These are phyloP conservation scores for Bucco capensis DNA, from an alignment of 2,113 vertebrate genomes.

Conservation along the genomic window DNA sequence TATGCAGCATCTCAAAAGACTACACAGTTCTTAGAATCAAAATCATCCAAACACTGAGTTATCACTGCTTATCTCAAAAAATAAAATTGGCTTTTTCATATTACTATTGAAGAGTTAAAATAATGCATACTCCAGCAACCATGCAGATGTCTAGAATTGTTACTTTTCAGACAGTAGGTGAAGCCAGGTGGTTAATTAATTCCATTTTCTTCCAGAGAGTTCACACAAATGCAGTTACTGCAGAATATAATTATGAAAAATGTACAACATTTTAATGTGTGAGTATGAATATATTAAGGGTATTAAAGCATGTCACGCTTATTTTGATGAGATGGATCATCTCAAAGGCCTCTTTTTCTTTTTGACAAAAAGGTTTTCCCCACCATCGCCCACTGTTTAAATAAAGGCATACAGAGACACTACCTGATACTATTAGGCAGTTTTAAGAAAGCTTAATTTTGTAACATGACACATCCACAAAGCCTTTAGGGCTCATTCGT, in stretches of 20 bases:
- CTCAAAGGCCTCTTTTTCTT: slow-evolving; percentile 54
- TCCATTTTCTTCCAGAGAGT: slow-evolving; percentile 64
- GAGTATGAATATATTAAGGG: slow-evolving; percentile 69
- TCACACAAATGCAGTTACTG: slow-evolving; percentile 65
- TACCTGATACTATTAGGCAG: slow-evolving; percentile 32
- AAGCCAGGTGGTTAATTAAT: slow-evolving; percentile 74
- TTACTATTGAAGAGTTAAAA: slow-evolving; percentile 32
- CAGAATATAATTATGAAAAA: slow-evolving; percentile 68
- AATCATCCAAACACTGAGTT: neutral
- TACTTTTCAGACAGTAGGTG: slow-evolving; percentile 38
- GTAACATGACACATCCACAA: slow-evolving; percentile 53
- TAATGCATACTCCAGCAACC: slow-evolving; percentile 22
- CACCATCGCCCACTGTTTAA: slow-evolving; percentile 26
- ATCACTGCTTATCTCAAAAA: neutral
- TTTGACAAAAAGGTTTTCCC: slow-evolving; percentile 28
- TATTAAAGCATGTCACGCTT: slow-evolving; percentile 65
- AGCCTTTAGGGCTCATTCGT: slow-evolving; percentile 36
- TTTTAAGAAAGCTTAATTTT: slow-evolving; percentile 60
- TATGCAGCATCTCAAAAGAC: neutral
- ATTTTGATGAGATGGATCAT: slow-evolving; percentile 68
- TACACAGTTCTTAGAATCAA: neutral
- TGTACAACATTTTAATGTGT: slow-evolving; percentile 67
- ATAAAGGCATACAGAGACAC: slow-evolving; percentile 35
- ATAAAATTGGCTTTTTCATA: neutral
- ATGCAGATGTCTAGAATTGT: neutral